Percentiles rank a stretch among this genome's conserved stretches.
These are phyloP conservation scores for Oreochromis niloticus DNA, from an alignment of 2,113 vertebrate species.

Conservation along the genomic window DNA sequence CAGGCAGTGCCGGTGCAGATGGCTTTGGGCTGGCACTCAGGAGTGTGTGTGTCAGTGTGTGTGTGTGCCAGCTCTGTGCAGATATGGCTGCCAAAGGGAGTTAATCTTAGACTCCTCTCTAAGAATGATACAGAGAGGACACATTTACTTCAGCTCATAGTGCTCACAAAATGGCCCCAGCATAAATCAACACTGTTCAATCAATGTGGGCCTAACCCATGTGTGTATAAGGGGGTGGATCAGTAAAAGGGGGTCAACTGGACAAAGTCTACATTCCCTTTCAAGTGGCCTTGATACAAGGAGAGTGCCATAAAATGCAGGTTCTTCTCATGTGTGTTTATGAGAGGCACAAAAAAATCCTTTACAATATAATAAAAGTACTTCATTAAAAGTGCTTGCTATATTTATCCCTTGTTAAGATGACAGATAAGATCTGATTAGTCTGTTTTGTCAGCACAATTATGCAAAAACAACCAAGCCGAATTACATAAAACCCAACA, in stretches of 20 bases:
- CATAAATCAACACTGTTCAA: slow-evolving; percentile 26
- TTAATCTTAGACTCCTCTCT: slow-evolving; percentile 26
- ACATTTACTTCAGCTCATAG: slow-evolving; percentile 11
- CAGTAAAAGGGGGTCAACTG: slow-evolving; percentile 40
- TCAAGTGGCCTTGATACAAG: slow-evolving; percentile 62
- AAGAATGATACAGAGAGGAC: slow-evolving; percentile 31
- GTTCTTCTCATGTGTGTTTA: background rate
- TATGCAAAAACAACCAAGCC: background rate
- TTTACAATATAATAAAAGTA: background rate
- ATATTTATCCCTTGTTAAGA: background rate
- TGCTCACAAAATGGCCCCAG: slow-evolving; percentile 50
- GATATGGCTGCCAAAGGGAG: slow-evolving; percentile 20
- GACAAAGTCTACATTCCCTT: slow-evolving; percentile 75
- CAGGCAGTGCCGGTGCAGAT: slow-evolving; percentile 38
- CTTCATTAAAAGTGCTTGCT: fast-evolving
- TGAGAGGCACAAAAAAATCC: background rate
- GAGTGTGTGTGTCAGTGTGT: background rate
- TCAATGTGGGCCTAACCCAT: slow-evolving; percentile 28
- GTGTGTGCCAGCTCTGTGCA: background rate
- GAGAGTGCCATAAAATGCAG: background rate
- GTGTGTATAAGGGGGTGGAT: slow-evolving; percentile 45
- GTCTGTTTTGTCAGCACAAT: background rate
- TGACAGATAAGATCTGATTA: background rate
- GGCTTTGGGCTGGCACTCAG: slow-evolving; percentile 29
- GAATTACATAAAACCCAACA: background rate